phyloP scores from a whole-genome alignment of 2,797 vertebrate genomes.

The Melanotaenia maccullochi region DNA sequence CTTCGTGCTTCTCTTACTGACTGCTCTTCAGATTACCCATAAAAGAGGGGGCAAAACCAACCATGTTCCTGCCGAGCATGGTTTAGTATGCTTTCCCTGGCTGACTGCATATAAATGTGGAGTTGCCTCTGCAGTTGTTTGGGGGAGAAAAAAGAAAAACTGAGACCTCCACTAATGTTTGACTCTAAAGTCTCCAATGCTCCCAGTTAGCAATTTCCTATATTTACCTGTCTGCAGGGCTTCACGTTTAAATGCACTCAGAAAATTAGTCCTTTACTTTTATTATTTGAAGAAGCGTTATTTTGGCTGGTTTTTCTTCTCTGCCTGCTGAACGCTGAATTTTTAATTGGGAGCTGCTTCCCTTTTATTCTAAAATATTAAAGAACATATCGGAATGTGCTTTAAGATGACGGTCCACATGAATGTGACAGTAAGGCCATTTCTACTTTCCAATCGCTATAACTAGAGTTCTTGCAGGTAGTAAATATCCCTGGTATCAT shows the following conservation, averaged over 20 bases:
- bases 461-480: slow-evolving; percentile 63
- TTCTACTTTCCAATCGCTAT: slow-evolving; percentile 79
- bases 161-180: slow-evolving; percentile 20
- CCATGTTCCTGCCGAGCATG: slow-evolving; percentile 83
- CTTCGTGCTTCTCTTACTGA: slow-evolving; percentile 73
- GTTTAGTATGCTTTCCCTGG: slow-evolving; percentile 80
- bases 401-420: slow-evolving; percentile 80
- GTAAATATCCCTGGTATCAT: slow-evolving; percentile 57
- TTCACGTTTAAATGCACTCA: slow-evolving; percentile 80
- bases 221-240: slow-evolving; percentile 42
- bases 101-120: slow-evolving; percentile 81
- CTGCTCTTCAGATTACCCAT: slow-evolving; percentile 74
- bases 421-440: slow-evolving; percentile 85
- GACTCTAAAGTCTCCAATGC: slow-evolving; percentile 29
- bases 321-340: slow-evolving; percentile 77
- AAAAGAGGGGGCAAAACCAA: slow-evolving; percentile 85
- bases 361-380: slow-evolving; percentile 67
- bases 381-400: slow-evolving; percentile 81
- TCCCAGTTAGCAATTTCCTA: slow-evolving; percentile 48
- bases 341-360: slow-evolving; percentile 73
- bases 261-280: slow-evolving; percentile 77
- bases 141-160: slow-evolving; percentile 19
- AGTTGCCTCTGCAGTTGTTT: slow-evolving; percentile 55
- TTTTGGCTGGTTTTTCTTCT: slow-evolving; percentile 80
- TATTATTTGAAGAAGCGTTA: slow-evolving; percentile 78